Conservation (phyloP, 1,140 invertebrate genomes). For the Drosophila sucinea region DNA sequence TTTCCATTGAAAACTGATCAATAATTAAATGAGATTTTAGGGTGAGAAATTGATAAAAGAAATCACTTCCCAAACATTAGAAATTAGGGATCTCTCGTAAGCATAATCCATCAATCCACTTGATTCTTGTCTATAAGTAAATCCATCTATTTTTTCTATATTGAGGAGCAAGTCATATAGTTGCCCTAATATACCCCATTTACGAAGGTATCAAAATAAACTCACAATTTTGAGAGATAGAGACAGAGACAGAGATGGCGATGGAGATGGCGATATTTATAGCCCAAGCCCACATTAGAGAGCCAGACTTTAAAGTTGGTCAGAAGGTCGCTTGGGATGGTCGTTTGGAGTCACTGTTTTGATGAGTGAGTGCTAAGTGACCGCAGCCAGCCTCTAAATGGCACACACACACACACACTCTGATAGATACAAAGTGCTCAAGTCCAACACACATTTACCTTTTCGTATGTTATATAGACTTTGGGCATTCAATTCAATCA, state of each 20-base stretch:
- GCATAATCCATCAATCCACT: too few species aligned
- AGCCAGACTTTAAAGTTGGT: slow-evolving; percentile 36
- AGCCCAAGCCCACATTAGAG: slow-evolving; percentile 50
- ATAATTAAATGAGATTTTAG: too few species aligned
- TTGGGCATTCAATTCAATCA: background rate
- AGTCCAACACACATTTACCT: slow-evolving; percentile 17
- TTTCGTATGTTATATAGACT: background rate
- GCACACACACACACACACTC: background rate
- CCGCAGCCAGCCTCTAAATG: slow-evolving; percentile 54
- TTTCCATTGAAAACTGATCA: background rate
- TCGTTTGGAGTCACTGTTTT: slow-evolving; percentile 55
- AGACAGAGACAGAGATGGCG: background rate
- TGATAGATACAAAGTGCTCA: slow-evolving; percentile 19
- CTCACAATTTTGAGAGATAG: too few species aligned
- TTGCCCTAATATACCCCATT: background rate
- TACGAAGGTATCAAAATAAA: background rate
- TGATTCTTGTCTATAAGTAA: too few species aligned
- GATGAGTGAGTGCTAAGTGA: slow-evolving; percentile 49
- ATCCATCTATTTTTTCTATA: too few species aligned
- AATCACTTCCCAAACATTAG: too few species aligned
- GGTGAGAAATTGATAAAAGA: too few species aligned
- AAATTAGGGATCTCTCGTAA: too few species aligned
- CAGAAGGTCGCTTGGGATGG: slow-evolving; percentile 53
- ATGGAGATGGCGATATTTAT: slow-evolving; percentile 38
- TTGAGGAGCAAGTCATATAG: too few species aligned